Percentiles rank a stretch among this genome's conserved stretches.
phyloP scores from a whole-genome alignment of 2,113 vertebrate genomes.

The Cheilinus undulatus region DNA sequence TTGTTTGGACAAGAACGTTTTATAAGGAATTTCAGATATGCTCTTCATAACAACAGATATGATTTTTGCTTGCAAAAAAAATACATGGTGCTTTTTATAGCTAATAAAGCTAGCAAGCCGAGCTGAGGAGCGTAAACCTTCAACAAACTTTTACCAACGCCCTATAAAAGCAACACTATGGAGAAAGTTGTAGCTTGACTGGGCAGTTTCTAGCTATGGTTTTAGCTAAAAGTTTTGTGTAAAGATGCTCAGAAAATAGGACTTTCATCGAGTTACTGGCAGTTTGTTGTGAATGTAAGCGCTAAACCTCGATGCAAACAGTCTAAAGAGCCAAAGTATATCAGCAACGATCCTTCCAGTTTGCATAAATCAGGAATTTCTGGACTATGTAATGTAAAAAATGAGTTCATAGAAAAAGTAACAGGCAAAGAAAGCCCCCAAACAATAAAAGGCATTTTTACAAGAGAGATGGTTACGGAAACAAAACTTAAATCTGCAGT shows the following conservation, averaged over 20 bases:
- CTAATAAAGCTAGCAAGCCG: too few species aligned
- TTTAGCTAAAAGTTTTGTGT: too few species aligned
- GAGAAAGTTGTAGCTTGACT: too few species aligned
- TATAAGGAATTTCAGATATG: too few species aligned
- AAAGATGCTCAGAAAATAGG: background rate
- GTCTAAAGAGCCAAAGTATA: background rate
- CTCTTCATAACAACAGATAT: too few species aligned
- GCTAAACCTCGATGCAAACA: conserved; percentile 9
- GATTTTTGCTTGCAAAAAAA: too few species aligned
- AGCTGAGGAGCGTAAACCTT: too few species aligned
- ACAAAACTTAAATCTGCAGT: background rate
- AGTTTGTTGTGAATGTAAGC: background rate
- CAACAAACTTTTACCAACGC: too few species aligned
- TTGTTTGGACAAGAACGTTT: too few species aligned
- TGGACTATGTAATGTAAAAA: conserved; percentile 40
- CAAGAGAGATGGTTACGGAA: background rate
- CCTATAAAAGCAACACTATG: too few species aligned
- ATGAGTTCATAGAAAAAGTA: conserved; percentile 31
- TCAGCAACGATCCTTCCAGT: conserved; percentile 9
- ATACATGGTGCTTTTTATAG: too few species aligned
- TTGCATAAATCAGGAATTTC: conserved; percentile 51
- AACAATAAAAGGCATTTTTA: background rate
- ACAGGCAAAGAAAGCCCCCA: background rate
- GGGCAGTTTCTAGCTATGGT: too few species aligned
- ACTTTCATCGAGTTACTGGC: background rate